A percentile compares a stretch with the other conserved stretches of the same genome.
Conservation (phyloP, 2,797 vertebrate genomes). For the Acanthornis magna region DNA sequence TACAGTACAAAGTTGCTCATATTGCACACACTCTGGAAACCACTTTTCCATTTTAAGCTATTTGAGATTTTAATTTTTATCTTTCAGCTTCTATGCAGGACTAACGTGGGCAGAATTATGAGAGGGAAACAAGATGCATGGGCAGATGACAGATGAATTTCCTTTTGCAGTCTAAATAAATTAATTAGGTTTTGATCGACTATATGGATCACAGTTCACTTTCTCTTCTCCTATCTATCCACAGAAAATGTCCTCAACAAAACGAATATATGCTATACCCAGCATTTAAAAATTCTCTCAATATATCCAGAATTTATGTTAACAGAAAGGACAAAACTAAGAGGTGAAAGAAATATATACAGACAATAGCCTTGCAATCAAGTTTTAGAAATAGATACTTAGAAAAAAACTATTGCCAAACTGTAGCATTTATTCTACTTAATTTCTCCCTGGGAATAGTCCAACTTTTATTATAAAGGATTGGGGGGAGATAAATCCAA, state of each 20-base stretch:
- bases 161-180: not conserved
- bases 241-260: not conserved
- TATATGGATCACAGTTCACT: not conserved
- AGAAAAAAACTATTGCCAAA: not conserved
- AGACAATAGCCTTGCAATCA: not conserved
- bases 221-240: not conserved
- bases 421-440: not conserved
- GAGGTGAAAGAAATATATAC: not conserved
- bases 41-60: not conserved
- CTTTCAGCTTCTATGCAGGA: not conserved
- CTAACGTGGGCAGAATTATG: not conserved
- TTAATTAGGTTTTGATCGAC: not conserved
- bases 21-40: not conserved
- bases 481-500: not conserved
- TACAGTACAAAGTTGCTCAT: not conserved
- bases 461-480: not conserved
- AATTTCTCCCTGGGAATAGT: not conserved
- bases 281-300: not conserved
- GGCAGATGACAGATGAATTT: not conserved
- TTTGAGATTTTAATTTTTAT: not conserved
- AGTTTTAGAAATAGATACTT: not conserved
- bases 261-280: not conserved
- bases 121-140: not conserved
- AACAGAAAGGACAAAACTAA: not conserved
- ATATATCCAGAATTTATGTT: not conserved